A percentile compares a stretch with the other conserved stretches of the same genome.
Evolutionary conservation across 1,140 invertebrate genomes (phyloP).

Genomic region (Neomicropteryx cornuta): DNA sequence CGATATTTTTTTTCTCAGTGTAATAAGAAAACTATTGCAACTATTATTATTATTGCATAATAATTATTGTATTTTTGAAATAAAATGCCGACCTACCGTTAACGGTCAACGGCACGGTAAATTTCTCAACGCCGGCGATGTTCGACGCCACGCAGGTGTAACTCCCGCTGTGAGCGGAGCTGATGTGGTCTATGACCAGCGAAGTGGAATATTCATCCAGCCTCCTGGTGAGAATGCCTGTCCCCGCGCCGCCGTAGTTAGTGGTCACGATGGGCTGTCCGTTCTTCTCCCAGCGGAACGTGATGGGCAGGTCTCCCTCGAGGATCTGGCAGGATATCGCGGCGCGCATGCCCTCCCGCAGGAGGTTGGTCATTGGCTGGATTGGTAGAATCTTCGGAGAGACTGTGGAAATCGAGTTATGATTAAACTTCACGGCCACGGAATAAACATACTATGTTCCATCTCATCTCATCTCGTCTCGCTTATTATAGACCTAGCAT

Average conservation of each 20-base stretch:
- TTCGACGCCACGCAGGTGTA: conserved; percentile 84
- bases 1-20: too few species aligned
- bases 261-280: conserved; percentile 47
- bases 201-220: conserved; percentile 82
- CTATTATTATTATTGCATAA: too few species aligned
- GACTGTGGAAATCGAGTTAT: conserved; percentile 60
- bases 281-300: conserved; percentile 77
- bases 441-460: too few species aligned
- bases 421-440: too few species aligned
- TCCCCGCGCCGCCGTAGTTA: conserved; percentile 33
- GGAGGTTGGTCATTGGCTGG: conserved; percentile 64
- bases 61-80: conserved; percentile 5
- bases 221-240: conserved; percentile 46
- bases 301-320: conserved; percentile 87
- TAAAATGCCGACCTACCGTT: conserved; percentile 51
- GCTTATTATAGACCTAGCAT: too few species aligned
- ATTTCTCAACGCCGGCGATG: conserved; percentile 64
- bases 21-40: not conserved
- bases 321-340: conserved; percentile 89
- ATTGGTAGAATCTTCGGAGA: conserved; percentile 81
- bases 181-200: conserved; percentile 78
- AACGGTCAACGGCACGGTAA: conserved; percentile 66
- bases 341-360: conserved; percentile 83
- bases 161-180: conserved; percentile 73
- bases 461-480: too few species aligned